phyloP scores from a whole-genome alignment of 2,113 vertebrate species.

The Trichomycterus rosablanca region DNA sequence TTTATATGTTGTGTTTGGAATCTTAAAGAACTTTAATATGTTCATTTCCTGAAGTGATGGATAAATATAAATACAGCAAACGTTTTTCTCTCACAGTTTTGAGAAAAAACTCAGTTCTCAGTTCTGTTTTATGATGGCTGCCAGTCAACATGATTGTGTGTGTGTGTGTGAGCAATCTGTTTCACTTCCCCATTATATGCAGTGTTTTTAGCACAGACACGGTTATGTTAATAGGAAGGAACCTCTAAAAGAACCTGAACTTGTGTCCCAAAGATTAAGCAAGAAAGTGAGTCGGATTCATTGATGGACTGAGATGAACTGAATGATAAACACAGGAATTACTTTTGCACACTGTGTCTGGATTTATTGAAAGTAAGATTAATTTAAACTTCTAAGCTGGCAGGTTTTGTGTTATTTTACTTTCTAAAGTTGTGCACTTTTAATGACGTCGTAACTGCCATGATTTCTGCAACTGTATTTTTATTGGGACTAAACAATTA shows the following conservation, averaged over 20 bases:
- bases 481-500: too few species aligned
- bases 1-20: background rate
- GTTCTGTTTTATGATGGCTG: conserved; percentile 32
- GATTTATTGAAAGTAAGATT: too few species aligned
- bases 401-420: too few species aligned
- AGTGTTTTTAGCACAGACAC: background rate
- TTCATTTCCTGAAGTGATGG: background rate
- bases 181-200: conserved; percentile 33
- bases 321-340: background rate
- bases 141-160: background rate
- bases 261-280: background rate
- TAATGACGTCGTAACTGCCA: too few species aligned
- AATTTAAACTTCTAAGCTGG: too few species aligned
- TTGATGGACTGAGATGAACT: background rate
- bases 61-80: background rate
- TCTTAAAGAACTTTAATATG: too few species aligned
- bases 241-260: background rate
- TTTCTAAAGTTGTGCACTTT: too few species aligned
- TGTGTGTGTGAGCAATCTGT: conserved; percentile 20
- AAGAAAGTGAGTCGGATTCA: background rate
- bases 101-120: conserved; percentile 12
- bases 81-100: background rate
- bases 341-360: too few species aligned
- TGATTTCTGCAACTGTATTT: too few species aligned
- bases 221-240: background rate